These are phyloP conservation scores for Catotricha subobsoleta DNA, from an alignment of 2,888 invertebrate genomes.

Conservation along the genomic window DNA sequence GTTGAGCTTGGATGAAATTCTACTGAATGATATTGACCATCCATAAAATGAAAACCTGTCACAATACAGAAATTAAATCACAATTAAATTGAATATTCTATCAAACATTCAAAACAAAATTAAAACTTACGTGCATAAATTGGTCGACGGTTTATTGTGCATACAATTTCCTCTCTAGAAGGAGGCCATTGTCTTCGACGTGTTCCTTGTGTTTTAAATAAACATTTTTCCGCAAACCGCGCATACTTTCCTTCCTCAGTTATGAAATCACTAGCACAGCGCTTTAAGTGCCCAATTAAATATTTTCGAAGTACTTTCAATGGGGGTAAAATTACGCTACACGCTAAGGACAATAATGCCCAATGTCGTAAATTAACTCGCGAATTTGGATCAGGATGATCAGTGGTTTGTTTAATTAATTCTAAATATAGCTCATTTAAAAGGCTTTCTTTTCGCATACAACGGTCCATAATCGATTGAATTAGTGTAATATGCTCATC, in stretches of 20 bases:
- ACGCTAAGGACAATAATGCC: constrained; percentile 68
- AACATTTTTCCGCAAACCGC: constrained; percentile 74
- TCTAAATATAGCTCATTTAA: constrained; percentile 82
- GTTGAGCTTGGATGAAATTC: constrained; percentile 92
- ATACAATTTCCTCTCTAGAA: constrained; percentile 79
- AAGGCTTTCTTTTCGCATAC: constrained; percentile 74
- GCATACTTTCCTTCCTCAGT: constrained; percentile 92
- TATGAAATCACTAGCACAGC: constrained; percentile 70
- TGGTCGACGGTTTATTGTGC: constrained; percentile 76
- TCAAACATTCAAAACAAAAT: too few relatives aligned
- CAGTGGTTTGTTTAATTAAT: constrained; percentile 84
- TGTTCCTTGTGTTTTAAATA: constrained; percentile 51
- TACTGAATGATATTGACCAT: constrained; percentile 85
- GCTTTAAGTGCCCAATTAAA: constrained; percentile 72
- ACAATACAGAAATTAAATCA: too few relatives aligned
- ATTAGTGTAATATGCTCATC: constrained; percentile 79
- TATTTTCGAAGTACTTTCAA: constrained; percentile 72
- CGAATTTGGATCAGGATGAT: constrained; percentile 76
- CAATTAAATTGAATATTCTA: too few relatives aligned
- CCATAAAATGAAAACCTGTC: constrained; percentile 81
- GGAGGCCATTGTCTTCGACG: constrained; percentile 78
- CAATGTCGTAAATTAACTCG: constrained; percentile 78
- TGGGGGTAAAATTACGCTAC: constrained; percentile 70
- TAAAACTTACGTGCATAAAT: constrained; percentile 85
- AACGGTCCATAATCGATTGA: constrained; percentile 76